Conservation (phyloP, 2,888 invertebrate species). For the Diaprepes abbreviatus region DNA sequence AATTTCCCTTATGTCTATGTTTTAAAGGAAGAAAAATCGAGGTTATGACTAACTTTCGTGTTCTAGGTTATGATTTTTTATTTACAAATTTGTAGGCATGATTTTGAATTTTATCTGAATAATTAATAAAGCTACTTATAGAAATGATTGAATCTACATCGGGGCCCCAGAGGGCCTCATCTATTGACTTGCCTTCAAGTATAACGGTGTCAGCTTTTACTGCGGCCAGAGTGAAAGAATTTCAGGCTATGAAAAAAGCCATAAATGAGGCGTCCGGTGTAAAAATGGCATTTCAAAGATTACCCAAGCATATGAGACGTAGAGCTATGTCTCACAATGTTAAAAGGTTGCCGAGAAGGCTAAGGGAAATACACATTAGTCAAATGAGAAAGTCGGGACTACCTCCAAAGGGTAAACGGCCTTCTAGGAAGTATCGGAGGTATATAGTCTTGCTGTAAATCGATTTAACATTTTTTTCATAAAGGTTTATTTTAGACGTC, state of each 20-base stretch:
- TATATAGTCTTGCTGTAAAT: conserved; percentile 51
- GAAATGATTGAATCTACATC: conserved; percentile 5
- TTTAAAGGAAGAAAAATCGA: no score
- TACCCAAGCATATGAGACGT: conserved; percentile 92
- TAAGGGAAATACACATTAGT: conserved; percentile 78
- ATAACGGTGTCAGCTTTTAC: conserved; percentile 76
- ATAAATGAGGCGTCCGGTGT: conserved; percentile 72
- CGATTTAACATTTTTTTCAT: neutral
- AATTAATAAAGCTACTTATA: no score
- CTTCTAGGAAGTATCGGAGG: conserved; percentile 87
- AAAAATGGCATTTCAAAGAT: conserved; percentile 84
- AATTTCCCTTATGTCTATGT: no score
- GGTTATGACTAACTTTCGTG: no score
- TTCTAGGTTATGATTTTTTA: no score
- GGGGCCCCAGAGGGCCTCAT: neutral
- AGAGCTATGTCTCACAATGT: conserved; percentile 93
- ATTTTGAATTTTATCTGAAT: no score
- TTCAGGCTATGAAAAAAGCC: conserved; percentile 78
- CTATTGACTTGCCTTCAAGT: conserved; percentile 49
- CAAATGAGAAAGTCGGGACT: conserved; percentile 83
- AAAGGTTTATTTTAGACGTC: conserved; percentile 28
- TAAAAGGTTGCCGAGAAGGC: conserved; percentile 84
- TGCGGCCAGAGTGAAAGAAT: conserved; percentile 79
- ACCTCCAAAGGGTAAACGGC: conserved; percentile 81
- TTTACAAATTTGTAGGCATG: no score